Conservation (phyloP, 2,797 vertebrate species). For the Acanthiza pusilla region DNA sequence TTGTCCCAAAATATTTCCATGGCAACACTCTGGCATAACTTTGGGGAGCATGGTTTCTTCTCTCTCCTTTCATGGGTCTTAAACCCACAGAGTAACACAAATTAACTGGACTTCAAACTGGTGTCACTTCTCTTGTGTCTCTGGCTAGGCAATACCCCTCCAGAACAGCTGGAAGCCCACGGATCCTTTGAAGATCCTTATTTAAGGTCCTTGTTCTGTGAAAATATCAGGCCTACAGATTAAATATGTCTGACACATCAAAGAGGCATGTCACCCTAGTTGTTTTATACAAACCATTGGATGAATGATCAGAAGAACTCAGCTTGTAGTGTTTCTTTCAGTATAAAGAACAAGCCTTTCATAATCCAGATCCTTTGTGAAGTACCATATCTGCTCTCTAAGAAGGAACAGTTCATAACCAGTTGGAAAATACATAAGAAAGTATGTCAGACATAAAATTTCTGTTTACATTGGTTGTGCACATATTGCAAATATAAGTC, state of each 20-base stretch:
- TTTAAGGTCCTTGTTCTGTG: not conserved
- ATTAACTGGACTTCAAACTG: not conserved
- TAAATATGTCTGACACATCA: not conserved
- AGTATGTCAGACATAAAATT: not conserved
- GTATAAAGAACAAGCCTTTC: not conserved
- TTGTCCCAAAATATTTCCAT: not conserved
- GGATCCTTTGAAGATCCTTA: not conserved
- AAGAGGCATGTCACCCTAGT: not conserved
- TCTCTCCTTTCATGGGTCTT: not conserved
- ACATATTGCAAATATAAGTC: not conserved
- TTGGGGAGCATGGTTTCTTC: not conserved
- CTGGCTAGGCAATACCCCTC: not conserved
- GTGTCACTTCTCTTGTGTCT: not conserved
- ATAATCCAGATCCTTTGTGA: not conserved
- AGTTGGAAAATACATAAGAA: not conserved
- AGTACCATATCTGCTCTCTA: not conserved
- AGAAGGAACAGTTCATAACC: not conserved
- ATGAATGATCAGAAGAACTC: not conserved
- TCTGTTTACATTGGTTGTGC: not conserved
- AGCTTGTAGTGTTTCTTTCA: not conserved
- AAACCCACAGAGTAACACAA: not conserved
- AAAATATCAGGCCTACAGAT: not conserved
- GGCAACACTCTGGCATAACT: not conserved
- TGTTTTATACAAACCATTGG: constrained; percentile 10
- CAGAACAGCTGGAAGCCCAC: not conserved